phyloP scores from a whole-genome alignment of 1,140 invertebrate species.

The Leucophenga varia region DNA sequence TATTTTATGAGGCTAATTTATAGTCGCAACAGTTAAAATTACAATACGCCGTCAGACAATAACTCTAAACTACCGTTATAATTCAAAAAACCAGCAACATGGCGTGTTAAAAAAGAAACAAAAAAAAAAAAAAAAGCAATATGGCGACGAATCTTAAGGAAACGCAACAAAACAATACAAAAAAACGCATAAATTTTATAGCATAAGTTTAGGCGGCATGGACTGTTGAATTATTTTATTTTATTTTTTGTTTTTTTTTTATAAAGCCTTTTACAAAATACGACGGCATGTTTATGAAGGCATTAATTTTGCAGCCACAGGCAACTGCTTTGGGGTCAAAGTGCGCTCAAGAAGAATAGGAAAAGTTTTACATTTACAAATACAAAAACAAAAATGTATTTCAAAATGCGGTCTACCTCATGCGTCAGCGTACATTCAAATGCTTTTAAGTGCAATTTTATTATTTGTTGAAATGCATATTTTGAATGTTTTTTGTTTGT shows the following conservation, averaged over 20 bases:
- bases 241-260: no score
- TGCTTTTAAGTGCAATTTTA: constrained; percentile 53
- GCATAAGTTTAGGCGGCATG: constrained; percentile 35
- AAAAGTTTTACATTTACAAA: no score
- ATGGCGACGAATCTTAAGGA: background rate
- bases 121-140: background rate
- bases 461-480: no score
- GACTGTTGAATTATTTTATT: no score
- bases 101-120: constrained; percentile 20
- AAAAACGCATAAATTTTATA: constrained; percentile 34
- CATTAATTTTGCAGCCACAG: no score
- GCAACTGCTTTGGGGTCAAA: no score
- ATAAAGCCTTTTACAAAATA: no score
- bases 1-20: constrained; percentile 52
- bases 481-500: no score
- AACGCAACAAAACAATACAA: constrained; percentile 3
- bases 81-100: constrained; percentile 13
- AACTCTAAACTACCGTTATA: background rate
- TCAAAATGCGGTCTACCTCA: no score
- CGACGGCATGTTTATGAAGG: no score
- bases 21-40: constrained; percentile 6
- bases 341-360: no score
- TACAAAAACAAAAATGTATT: no score
- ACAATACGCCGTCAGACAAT: constrained; percentile 6
- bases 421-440: constrained; percentile 32